phyloP scores from a whole-genome alignment of 2,797 vertebrate genomes.

The Eurystomus glaucurus region DNA sequence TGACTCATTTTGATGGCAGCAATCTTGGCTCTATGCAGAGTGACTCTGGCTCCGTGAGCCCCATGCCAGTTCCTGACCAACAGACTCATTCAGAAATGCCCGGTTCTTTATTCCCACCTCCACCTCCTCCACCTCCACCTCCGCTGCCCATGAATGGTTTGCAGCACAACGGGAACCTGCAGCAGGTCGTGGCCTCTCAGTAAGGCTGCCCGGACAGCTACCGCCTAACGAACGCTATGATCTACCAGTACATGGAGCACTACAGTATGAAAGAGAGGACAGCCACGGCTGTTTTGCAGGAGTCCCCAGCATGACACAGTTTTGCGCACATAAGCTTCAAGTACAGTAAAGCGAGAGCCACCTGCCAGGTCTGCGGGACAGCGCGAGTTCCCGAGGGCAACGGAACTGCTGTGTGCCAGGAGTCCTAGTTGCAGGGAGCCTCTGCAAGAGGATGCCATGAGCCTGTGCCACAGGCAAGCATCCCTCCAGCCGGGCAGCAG shows the following conservation, averaged over 20 bases:
- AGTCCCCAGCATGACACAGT: neutral
- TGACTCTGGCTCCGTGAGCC: conserved; percentile 93
- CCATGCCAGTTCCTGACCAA: conserved; percentile 87
- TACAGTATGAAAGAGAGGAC: neutral
- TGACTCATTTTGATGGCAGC: conserved; percentile 92
- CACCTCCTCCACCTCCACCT: conserved; percentile 77
- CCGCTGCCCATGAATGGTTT: conserved; percentile 86
- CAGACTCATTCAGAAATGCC: conserved; percentile 90
- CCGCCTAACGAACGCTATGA: neutral
- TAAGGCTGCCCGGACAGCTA: conserved; percentile 37
- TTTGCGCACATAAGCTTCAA: neutral
- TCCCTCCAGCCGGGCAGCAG: neutral
- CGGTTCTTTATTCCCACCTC: conserved; percentile 85
- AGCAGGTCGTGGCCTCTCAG: conserved; percentile 89
- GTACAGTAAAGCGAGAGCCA: neutral
- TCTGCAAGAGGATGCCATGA: neutral
- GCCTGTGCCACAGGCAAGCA: neutral
- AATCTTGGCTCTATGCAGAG: conserved; percentile 90
- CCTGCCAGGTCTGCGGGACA: neutral
- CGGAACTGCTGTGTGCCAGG: neutral
- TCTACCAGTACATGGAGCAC: conserved; percentile 31
- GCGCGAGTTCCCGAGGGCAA: neutral
- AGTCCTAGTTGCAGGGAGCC: neutral
- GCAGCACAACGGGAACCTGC: conserved; percentile 90
- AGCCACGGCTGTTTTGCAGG: neutral